phyloP scores from a whole-genome alignment of 1,140 invertebrate genomes.

The Mactra quadrangularis region DNA sequence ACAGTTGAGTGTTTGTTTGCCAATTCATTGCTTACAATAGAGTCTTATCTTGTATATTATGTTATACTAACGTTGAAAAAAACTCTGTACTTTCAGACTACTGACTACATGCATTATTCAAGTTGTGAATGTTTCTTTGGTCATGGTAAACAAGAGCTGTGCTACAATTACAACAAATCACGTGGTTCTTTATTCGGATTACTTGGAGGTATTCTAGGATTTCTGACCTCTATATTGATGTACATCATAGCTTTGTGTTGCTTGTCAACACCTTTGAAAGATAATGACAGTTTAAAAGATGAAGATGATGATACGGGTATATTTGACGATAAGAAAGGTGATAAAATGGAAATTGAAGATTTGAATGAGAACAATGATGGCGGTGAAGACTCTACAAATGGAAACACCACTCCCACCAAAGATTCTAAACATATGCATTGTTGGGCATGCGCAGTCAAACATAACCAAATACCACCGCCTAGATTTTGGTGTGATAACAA shows the following conservation, averaged over 20 bases:
- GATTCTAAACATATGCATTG: not conserved
- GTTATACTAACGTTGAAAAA: too few species aligned
- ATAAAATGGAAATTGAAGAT: not conserved
- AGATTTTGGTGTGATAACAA: too few species aligned
- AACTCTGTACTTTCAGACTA: conserved; percentile 1
- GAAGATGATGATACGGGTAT: too few species aligned
- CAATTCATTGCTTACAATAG: too few species aligned
- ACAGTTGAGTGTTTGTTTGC: too few species aligned
- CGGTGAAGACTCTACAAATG: not conserved
- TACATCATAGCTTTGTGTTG: conserved; percentile 22
- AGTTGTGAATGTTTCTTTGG: conserved; percentile 22
- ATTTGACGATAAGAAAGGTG: not conserved
- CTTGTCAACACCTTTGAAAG: not conserved
- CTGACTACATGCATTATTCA: conserved; percentile 3
- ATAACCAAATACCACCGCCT: not conserved
- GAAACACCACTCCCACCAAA: not conserved
- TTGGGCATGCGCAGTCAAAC: conserved; percentile 16
- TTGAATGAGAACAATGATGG: not conserved
- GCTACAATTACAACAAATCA: conserved; percentile 2
- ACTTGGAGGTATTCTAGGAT: conserved; percentile 5
- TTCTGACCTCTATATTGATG: not conserved
- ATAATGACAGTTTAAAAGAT: too few species aligned
- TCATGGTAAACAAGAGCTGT: not conserved
- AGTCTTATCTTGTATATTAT: too few species aligned
- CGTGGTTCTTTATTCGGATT: not conserved